Evolutionary conservation across 2,797 vertebrate genomes (phyloP), one percentile per base, ranked within the genome.

Genomic region (Sebastes baramenuke): DNA sequence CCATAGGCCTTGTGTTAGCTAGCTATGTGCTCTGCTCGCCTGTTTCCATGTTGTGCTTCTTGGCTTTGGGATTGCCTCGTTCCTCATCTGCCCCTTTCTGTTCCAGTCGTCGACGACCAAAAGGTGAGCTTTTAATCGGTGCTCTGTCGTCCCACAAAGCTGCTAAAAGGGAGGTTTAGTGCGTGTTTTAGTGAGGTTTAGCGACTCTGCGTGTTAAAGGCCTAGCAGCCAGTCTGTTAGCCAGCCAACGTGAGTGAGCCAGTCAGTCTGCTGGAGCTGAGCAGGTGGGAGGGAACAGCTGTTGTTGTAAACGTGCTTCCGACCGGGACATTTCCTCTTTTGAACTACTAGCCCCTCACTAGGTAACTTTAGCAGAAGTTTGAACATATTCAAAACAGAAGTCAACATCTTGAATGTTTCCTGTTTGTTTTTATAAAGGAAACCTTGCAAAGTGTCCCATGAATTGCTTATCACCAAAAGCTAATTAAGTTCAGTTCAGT

Each of bases 221-320:
- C 95, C 94, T 94, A 83, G 76, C 88, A 56, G 82, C 79, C 81
- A 42, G 81, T 67, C 72, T 79, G 83, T 58, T 88, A 93, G 88
- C 88, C 36, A 38, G 36, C 14, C 84, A 82, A 56, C 80, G 79
- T 80, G 79, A 85, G 79, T 80, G 79, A 85, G 81, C 71, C 38
- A 16, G 38, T 14, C 80, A 38, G 88, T 84, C 64, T 87, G 82
- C 80, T 25, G 66, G 83, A 88, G 36, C 36, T 38, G 36, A 38
- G 92, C 86, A 79, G 86, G 92, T 93, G 93, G 93, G 94, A 91
- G 92, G 94, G 91, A 91, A 92, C 93, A 94, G 91, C 89, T 93
- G 93, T 74, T 77, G 77, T 65, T 81, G 81, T 75, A 88, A 91
- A 88, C 86, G 88, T 87, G 93, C 88, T 90, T 82, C 89, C 78